Evolutionary conservation across 2,888 invertebrate species (phyloP), one percentile per base, ranked within the genome.

Genomic region (Odontocolon sp.): DNA sequence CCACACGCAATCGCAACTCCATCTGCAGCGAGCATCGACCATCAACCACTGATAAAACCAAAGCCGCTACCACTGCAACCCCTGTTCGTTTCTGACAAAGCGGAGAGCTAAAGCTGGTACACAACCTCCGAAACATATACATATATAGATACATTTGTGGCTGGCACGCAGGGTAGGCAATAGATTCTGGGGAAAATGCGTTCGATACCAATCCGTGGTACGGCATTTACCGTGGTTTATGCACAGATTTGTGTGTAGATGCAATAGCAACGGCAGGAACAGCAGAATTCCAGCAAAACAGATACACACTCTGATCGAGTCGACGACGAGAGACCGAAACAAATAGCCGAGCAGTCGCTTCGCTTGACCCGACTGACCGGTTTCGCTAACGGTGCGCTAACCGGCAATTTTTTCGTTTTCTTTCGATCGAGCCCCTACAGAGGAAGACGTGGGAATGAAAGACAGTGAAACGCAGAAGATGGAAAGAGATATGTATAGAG

Each of bases 311-410:
- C 54, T 47, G 21, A 66, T 52, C 38, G 50, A 57, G 70, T 61
- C 45, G 54, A 56, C 57, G 42, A 59, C 18, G 21, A 47, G 45
- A 67, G 11, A 47, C 50, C 42, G 31, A 67, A 76, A 76, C 21
- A 66, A 61, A 76, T 45, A 11, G 18, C 28, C 56, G 40, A 40
- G 28, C 42, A 4, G 54, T 23, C 52, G 52, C 31, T 42, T 40
- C 61, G 52, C 28, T 56, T 69, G 72, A 42, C 61, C 64, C 38
- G 42, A 61, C 70, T 42, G 69, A 79, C 77, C 77, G 77, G 79
- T 79, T 77, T 63, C 42, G 50, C 72, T 79, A 79, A 79, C 79
- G 79, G 79, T 77, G 42, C 36, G 50, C 45, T 26, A 67, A 71
- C 59, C 61, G 50, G 47, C 59, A 36, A 56, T 40, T 73, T 69